Evolutionary conservation across 1,140 invertebrate species (phyloP).

Genomic region (Drosophila leontia): DNA sequence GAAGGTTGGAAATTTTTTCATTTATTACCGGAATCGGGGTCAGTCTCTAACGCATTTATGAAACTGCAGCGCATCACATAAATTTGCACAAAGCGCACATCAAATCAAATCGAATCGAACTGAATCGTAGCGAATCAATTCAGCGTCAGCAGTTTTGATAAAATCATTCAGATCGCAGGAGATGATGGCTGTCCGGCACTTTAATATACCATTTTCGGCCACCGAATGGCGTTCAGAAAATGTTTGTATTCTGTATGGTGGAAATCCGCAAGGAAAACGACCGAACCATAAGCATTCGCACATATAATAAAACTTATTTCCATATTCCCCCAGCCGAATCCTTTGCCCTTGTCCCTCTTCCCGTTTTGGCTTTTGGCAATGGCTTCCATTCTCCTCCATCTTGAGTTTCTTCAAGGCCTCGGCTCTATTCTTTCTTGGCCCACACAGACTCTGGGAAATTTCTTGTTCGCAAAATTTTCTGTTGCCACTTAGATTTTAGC

Average conservation of each 20-base stretch:
- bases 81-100: conserved; percentile 79
- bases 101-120: conserved; percentile 60
- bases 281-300: conserved; percentile 48
- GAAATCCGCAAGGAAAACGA: conserved; percentile 35
- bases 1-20: neutral
- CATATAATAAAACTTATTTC: conserved; percentile 63
- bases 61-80: conserved; percentile 73
- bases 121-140: conserved; percentile 67
- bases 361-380: conserved; percentile 20
- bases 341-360: conserved; percentile 23
- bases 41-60: conserved; percentile 50
- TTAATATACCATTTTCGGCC: conserved; percentile 70
- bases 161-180: conserved; percentile 59
- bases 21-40: conserved; percentile 33
- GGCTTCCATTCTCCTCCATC: neutral
- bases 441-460: conserved; percentile 30
- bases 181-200: conserved; percentile 38
- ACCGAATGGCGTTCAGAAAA: conserved; percentile 38
- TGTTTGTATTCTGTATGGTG: neutral
- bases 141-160: conserved; percentile 75
- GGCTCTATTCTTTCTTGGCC: conserved; percentile 19
- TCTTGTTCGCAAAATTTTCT: conserved; percentile 47
- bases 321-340: conserved; percentile 60
- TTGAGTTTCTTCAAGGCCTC: conserved; percentile 1
- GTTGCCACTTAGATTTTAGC: conserved; percentile 77